Conservation (phyloP, 2,797 vertebrate species). For the Squalus acanthias region DNA sequence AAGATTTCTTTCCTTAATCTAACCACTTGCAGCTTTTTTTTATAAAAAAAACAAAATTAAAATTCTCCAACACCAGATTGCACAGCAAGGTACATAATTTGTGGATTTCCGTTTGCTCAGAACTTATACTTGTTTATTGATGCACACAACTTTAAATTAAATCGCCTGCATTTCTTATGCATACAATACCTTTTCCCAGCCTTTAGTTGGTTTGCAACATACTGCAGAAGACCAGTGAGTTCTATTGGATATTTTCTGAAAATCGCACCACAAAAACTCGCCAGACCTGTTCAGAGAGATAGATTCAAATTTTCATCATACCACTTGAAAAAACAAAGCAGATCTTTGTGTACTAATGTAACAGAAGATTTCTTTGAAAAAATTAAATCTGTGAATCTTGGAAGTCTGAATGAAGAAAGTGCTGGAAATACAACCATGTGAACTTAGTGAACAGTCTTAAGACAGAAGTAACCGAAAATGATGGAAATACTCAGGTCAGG, state of each 20-base stretch:
- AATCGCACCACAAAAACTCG: slow-evolving; percentile 92
- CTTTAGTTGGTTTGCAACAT: slow-evolving; percentile 96
- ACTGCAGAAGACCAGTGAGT: slow-evolving; percentile 91
- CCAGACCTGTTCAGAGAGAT: slow-evolving; percentile 68
- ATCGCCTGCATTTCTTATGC: neutral
- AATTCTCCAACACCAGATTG: neutral
- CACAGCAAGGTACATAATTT: neutral
- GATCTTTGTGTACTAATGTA: neutral
- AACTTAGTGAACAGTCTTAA: neutral
- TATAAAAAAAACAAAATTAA: too few species aligned
- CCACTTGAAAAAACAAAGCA: neutral
- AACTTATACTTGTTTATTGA: neutral
- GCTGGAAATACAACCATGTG: neutral
- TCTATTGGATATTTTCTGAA: slow-evolving; percentile 98
- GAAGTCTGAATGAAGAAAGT: neutral
- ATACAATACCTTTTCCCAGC: slow-evolving; percentile 83
- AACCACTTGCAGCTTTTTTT: neutral
- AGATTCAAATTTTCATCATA: neutral
- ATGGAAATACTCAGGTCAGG: too few species aligned
- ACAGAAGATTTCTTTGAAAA: neutral
- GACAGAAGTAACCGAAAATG: neutral
- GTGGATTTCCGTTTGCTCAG: neutral
- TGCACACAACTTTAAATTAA: neutral
- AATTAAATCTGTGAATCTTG: neutral
- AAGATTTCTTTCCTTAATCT: neutral